These are phyloP conservation scores for Drosophila niveifrons DNA, from an alignment of 2,888 invertebrate genomes.

Conservation along the genomic window DNA sequence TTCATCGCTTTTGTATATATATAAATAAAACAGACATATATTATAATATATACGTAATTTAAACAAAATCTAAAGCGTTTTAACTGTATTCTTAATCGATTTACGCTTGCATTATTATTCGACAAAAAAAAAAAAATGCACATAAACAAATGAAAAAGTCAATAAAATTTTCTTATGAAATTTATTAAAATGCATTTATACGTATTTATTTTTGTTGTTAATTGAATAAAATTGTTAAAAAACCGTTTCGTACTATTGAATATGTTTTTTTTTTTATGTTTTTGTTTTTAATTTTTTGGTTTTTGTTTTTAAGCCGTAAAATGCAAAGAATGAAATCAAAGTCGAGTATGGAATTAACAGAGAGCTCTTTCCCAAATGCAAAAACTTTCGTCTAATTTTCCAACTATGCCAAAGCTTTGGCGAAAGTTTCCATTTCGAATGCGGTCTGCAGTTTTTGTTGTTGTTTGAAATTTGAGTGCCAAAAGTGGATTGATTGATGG, in stretches of 20 bases:
- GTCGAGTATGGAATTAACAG: background rate
- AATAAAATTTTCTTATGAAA: slow-evolving; percentile 40
- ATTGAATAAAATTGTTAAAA: slow-evolving; percentile 39
- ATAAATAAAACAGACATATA: slow-evolving; percentile 57
- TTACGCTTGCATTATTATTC: slow-evolving; percentile 40
- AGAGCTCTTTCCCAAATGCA: background rate
- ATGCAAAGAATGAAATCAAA: background rate
- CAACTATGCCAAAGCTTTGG: background rate
- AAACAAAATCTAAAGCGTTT: slow-evolving; percentile 40
- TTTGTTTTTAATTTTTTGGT: background rate
- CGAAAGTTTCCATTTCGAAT: slow-evolving; percentile 9
- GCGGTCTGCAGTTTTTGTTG: slow-evolving; percentile 10
- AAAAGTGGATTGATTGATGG: slow-evolving; percentile 17
- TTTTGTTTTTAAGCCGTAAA: background rate
- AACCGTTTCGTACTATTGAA: slow-evolving; percentile 38
- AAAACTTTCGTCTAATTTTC: background rate
- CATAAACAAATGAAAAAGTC: slow-evolving; percentile 7
- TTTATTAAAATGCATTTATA: slow-evolving; percentile 50
- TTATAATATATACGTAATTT: slow-evolving; percentile 34
- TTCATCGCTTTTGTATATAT: slow-evolving; percentile 62
- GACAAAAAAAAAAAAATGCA: background rate
- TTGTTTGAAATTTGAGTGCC: slow-evolving; percentile 37
- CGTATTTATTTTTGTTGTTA: slow-evolving; percentile 38
- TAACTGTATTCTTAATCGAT: slow-evolving; percentile 16
- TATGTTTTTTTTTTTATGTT: background rate